A percentile compares a stretch with the other conserved stretches of the same genome.
Conservation (phyloP, 2,113 vertebrate species). For the Lagopus muta region DNA sequence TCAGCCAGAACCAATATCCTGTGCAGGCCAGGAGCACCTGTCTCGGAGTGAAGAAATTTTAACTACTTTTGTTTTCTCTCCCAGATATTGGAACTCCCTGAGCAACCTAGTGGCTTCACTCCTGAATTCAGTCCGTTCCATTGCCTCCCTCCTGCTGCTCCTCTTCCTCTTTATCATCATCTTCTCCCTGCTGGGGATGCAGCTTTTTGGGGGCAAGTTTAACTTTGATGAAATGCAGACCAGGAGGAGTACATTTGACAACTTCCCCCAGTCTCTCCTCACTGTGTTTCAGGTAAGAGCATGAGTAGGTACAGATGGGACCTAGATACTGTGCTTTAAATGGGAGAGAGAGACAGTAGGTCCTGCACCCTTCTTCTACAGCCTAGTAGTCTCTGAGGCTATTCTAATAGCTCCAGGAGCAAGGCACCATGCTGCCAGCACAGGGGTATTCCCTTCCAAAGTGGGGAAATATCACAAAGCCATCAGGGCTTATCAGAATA, state of each 20-base stretch:
- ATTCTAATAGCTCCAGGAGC: neutral
- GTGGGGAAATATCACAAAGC: neutral
- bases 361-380: neutral
- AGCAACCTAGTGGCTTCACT: constrained; percentile 98
- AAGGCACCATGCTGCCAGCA: neutral
- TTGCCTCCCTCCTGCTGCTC: constrained; percentile 94
- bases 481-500: neutral
- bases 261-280: constrained; percentile 98
- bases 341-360: neutral
- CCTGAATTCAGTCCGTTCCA: constrained; percentile 98
- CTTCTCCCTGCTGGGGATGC: constrained; percentile 98
- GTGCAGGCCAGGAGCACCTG: constrained; percentile 7
- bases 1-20: constrained; percentile 21
- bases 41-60: neutral
- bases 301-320: neutral
- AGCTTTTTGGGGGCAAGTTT: constrained; percentile 99
- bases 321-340: neutral
- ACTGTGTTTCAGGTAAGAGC: constrained; percentile 95
- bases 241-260: constrained; percentile 96
- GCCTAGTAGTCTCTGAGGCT: neutral
- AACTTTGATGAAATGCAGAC: constrained; percentile 97
- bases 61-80: neutral
- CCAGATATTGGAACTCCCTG: constrained; percentile 98
- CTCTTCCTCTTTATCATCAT: constrained; percentile 99
- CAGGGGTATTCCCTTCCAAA: neutral